A percentile compares a stretch with the other conserved stretches of the same genome.
These are phyloP conservation scores for Zaprionus capensis DNA, from an alignment of 1,140 invertebrate species.

Conservation along the genomic window DNA sequence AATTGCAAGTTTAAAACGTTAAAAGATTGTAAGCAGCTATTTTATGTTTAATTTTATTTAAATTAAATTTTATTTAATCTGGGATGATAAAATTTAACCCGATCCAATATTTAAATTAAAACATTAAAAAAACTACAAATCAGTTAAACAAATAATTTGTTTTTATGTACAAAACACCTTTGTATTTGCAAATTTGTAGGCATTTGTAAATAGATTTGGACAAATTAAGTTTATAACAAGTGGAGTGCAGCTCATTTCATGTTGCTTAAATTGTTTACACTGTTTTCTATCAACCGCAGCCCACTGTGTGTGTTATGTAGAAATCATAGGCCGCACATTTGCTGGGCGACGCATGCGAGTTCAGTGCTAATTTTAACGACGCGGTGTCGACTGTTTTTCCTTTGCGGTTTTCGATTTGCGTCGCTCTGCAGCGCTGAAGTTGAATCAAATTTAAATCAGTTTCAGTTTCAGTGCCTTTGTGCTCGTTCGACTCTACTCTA, in stretches of 20 bases:
- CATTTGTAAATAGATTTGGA: not conserved
- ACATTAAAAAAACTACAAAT: no score
- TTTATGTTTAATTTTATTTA: no score
- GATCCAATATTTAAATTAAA: no score
- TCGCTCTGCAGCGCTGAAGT: constrained; percentile 39
- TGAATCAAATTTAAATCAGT: constrained; percentile 71
- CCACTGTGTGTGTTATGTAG: constrained; percentile 37
- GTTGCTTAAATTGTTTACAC: not conserved
- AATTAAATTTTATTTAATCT: no score
- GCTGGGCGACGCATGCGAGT: constrained; percentile 53
- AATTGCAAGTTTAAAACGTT: no score
- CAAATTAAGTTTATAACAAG: not conserved
- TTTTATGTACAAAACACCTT: not conserved
- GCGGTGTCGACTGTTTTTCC: constrained; percentile 72
- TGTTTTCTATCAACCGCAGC: not conserved
- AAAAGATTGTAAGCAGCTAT: no score
- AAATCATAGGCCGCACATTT: constrained; percentile 73
- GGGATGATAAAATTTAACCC: no score
- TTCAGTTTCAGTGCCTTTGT: constrained; percentile 61
- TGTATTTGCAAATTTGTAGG: not conserved
- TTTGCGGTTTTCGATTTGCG: constrained; percentile 66
- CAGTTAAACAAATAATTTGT: no score
- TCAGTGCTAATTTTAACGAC: constrained; percentile 80
- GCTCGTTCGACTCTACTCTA: constrained; percentile 4
- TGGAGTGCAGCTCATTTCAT: not conserved